phyloP scores from a whole-genome alignment of 2,113 vertebrate species.

The Strix uralensis region DNA sequence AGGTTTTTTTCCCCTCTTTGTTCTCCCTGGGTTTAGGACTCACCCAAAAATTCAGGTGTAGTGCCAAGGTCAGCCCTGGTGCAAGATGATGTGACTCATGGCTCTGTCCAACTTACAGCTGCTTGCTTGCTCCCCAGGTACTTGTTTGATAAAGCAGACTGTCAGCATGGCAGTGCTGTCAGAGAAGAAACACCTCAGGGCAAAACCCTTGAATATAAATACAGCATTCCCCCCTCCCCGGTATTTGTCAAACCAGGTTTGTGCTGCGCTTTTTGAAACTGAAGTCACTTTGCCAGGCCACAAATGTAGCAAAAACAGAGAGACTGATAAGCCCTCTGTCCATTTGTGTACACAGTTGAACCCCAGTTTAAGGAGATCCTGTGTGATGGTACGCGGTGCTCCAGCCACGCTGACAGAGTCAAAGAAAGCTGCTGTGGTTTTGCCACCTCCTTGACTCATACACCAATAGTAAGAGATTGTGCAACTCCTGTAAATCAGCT shows the following conservation, averaged over 20 bases:
- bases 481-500: background rate
- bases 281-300: slow-evolving; percentile 52
- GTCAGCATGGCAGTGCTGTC: background rate
- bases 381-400: background rate
- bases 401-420: background rate
- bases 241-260: slow-evolving; percentile 16
- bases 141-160: slow-evolving; percentile 21
- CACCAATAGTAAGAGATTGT: background rate
- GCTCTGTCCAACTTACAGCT: background rate
- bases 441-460: background rate
- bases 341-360: background rate
- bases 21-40: slow-evolving; percentile 17
- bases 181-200: slow-evolving; percentile 50
- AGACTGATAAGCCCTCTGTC: background rate
- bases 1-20: background rate
- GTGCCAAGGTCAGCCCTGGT: slow-evolving; percentile 39
- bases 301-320: slow-evolving; percentile 51
- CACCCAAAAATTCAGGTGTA: slow-evolving; percentile 2
- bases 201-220: slow-evolving; percentile 21
- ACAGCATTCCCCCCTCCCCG: background rate
- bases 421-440: slow-evolving; percentile 3
- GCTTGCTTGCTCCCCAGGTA: slow-evolving; percentile 39
- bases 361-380: background rate
- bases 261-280: slow-evolving; percentile 25
- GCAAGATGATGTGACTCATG: background rate